Evolutionary conservation across 2,888 invertebrate species (phyloP).

Genomic region (Pachycephus smyrnensis): DNA sequence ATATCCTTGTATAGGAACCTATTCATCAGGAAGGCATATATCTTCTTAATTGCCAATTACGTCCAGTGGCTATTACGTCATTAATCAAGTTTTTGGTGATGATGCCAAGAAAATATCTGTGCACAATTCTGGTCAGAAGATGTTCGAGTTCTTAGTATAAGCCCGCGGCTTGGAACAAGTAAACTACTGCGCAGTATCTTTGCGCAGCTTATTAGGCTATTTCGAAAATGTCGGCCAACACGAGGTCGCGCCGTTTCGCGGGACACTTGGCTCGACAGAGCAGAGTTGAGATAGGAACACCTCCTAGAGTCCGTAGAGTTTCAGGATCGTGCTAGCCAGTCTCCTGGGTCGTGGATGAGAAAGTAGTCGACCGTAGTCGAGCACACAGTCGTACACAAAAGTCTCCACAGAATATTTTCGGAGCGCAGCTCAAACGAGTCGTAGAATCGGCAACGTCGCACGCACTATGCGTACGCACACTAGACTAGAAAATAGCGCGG

Average conservation of each 20-base stretch:
- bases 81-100: not conserved
- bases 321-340: not conserved
- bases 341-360: not conserved
- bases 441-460: constrained; percentile 31
- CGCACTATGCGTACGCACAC: constrained; percentile 13
- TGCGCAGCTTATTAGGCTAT: not conserved
- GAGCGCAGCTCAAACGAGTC: constrained; percentile 13
- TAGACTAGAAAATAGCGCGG: not conserved
- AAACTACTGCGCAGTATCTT: not conserved
- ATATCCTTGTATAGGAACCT: not conserved
- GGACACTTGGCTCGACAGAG: not conserved
- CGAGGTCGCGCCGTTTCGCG: constrained; percentile 6
- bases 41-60: not conserved
- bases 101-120: not conserved
- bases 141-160: not conserved
- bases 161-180: not conserved
- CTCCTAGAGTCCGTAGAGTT: not conserved
- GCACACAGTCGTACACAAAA: constrained; percentile 1
- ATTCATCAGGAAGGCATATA: not conserved
- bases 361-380: not conserved
- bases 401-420: constrained; percentile 2
- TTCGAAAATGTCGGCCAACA: constrained; percentile 2
- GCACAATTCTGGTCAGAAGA: not conserved
- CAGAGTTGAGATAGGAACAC: not conserved
- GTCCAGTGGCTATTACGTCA: not conserved